Evolutionary conservation across 1,140 invertebrate species (phyloP).

Genomic region (Chymomyza costata): DNA sequence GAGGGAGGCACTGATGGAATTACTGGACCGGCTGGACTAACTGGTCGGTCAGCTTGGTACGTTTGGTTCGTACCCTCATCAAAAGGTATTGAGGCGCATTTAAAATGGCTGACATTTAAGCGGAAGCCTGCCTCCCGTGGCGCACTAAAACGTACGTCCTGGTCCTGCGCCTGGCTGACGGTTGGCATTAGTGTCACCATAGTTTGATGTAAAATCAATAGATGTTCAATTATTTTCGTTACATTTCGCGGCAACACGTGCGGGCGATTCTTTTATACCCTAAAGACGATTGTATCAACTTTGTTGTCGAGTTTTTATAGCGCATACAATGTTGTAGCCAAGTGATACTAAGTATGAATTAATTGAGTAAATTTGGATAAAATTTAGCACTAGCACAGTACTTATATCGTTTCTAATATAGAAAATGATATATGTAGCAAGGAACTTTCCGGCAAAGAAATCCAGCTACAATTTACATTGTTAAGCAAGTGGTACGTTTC

Average conservation of each 20-base stretch:
- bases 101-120: conserved; percentile 24
- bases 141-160: conserved; percentile 21
- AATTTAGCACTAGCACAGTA: too few species aligned
- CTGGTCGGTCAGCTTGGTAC: too few species aligned
- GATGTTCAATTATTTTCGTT: conserved; percentile 20
- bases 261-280: not conserved
- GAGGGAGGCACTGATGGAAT: too few species aligned
- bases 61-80: conserved; percentile 16
- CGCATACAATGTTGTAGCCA: not conserved
- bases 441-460: too few species aligned
- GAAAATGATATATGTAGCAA: too few species aligned
- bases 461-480: too few species aligned
- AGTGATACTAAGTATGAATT: too few species aligned
- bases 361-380: too few species aligned
- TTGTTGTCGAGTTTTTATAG: not conserved
- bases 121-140: conserved; percentile 21
- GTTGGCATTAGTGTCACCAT: conserved; percentile 22
- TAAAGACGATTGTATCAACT: too few species aligned
- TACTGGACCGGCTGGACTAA: too few species aligned
- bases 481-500: too few species aligned
- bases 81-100: conserved; percentile 29
- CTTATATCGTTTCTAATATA: too few species aligned
- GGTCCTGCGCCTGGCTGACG: conserved; percentile 10
- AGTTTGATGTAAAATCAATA: conserved; percentile 29
- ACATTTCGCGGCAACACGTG: not conserved